Base-by-base conservation (phyloP, 2,888 invertebrate species). In the Pediacus dermestoides region DNA sequence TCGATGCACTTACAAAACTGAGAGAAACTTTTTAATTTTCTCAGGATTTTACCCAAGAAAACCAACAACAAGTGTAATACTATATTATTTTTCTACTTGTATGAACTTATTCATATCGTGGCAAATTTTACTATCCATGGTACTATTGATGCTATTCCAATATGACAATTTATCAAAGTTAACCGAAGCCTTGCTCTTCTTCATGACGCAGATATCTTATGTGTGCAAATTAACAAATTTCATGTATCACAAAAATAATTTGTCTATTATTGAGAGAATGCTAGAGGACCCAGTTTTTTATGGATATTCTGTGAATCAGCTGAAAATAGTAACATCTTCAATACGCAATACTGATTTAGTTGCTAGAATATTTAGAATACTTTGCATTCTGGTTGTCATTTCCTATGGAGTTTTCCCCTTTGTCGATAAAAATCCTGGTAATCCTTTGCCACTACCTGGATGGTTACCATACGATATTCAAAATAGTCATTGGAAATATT, bases 181-280 rank as follows among this genome's bases (percentile, higher is more conserved):
- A 12, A 16, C 48, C 3, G 50, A 48, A 33, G 37, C 45, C 12
- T 18, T 53, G 9, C 41, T 48, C 12, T 52, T 46, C 25, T 42
- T 42, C 18, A 37, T 46, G 12, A 53, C 53, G 0, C 46, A 50
- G 31, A 43, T 45, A 1, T 43, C 51, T 3, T 52, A 44, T 23
- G 16, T 52, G 4, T 43, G 41, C 27, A 53, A 53, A 41, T 30
- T 48, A n/a, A 28, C 34, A 11, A 46, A 46, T 18, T 40, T 53
- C 15, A 16, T 45, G 7, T 14, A 35, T 7, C 31, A 37, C 13
- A 34, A 37, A 23, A 36, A 44, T 18, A 46, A 42, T 21, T 22
- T 48, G 18, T 14, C 30, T 7, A 31, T 30, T 1, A 34, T 42
- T 18, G 42, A 42, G 21, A 21, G 30, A 7, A n/a, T 15, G 1